Conservation (phyloP, 2,888 invertebrate species). For the Drosophila maculinotata region DNA sequence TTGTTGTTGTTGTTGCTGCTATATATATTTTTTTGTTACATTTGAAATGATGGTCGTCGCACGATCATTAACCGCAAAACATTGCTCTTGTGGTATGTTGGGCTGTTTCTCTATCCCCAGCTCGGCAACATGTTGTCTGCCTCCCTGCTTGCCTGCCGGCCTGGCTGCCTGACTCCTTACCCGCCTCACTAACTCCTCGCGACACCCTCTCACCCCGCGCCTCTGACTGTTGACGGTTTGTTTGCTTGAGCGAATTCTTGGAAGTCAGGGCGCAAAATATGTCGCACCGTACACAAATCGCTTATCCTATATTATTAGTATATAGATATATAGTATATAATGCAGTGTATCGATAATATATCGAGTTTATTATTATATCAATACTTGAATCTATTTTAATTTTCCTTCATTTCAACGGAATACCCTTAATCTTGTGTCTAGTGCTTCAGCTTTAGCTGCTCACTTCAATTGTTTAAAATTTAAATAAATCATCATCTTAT, state of each 20-base stretch:
- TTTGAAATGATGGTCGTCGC: conserved; percentile 70
- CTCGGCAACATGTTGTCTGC: conserved; percentile 44
- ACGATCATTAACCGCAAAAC: conserved; percentile 84
- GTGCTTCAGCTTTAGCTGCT: conserved; percentile 5
- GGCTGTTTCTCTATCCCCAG: conserved; percentile 45
- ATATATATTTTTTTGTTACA: conserved; percentile 69
- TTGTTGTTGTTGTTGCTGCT: conserved; percentile 38
- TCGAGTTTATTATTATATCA: not conserved
- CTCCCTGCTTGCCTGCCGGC: not conserved
- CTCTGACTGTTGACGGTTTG: conserved; percentile 40
- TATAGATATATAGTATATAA: not conserved
- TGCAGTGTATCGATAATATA: not conserved
- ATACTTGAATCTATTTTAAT: not conserved
- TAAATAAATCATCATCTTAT: conserved; percentile 48
- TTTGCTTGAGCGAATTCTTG: conserved; percentile 47
- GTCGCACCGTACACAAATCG: conserved; percentile 39
- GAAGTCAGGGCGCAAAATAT: conserved; percentile 60
- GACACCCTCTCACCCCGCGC: not conserved
- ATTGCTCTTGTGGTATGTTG: conserved; percentile 72
- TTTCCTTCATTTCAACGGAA: not conserved
- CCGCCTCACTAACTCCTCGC: too few species aligned
- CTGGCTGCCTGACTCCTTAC: too few species aligned
- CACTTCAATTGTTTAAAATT: conserved; percentile 19
- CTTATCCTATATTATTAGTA: not conserved
- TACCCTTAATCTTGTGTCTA: not conserved